Percentiles rank a stretch among this genome's conserved stretches.
Evolutionary conservation across 2,797 vertebrate species (phyloP).

Genomic region (Calcarius lapponicus): DNA sequence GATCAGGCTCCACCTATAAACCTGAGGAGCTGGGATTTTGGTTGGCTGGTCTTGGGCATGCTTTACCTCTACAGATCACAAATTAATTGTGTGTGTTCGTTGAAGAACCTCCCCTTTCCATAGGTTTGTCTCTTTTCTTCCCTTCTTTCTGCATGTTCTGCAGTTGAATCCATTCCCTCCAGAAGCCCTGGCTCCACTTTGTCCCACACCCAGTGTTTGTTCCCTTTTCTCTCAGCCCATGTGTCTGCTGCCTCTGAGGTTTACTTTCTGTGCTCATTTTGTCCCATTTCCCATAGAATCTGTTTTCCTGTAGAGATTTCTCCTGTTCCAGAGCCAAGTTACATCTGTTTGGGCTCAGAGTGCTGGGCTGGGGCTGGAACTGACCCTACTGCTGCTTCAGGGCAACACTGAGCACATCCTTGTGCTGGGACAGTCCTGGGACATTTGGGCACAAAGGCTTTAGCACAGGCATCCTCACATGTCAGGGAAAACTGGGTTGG

Average conservation of each 20-base stretch:
- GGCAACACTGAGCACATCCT: neutral
- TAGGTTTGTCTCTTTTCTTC: neutral
- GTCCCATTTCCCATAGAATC: neutral
- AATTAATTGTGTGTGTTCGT: neutral
- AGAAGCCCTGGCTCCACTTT: neutral
- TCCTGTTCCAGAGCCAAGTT: neutral
- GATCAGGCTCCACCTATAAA: neutral
- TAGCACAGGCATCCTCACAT: neutral
- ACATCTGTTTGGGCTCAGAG: neutral
- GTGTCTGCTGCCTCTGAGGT: neutral
- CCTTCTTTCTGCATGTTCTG: neutral
- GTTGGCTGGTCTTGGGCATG: neutral
- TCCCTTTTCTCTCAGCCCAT: neutral
- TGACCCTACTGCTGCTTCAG: neutral
- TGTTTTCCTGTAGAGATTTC: neutral
- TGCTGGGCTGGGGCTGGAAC: neutral
- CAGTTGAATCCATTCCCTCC: neutral
- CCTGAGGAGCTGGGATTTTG: neutral
- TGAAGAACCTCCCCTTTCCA: neutral
- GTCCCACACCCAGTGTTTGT: neutral
- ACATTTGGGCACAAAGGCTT: neutral
- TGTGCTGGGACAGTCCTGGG: neutral
- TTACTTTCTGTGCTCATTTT: neutral
- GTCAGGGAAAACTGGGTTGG: neutral
- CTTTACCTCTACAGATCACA: neutral